Evolutionary conservation across 2,797 vertebrate species (phyloP).

Genomic region (Argentina silus): DNA sequence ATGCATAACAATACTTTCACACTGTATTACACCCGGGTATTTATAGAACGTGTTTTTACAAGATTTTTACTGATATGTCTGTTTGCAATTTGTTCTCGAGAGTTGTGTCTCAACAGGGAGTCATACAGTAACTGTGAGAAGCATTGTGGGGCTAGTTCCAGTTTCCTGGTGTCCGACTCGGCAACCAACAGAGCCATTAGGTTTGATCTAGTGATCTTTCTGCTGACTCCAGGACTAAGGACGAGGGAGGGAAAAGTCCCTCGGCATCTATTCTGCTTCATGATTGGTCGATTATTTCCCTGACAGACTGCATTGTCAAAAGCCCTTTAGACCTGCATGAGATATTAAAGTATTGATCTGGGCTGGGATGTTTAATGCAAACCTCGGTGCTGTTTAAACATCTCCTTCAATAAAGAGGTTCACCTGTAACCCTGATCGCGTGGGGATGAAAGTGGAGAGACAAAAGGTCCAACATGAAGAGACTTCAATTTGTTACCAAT

Average conservation of each 20-base stretch:
- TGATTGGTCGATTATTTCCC: slow-evolving; percentile 55
- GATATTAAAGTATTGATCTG: slow-evolving; percentile 59
- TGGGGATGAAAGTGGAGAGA: slow-evolving; percentile 37
- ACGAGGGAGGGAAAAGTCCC: slow-evolving; percentile 39
- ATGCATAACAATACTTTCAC: neutral
- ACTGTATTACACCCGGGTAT: neutral
- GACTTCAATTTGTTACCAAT: slow-evolving; percentile 43
- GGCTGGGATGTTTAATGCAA: slow-evolving; percentile 40
- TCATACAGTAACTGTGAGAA: neutral
- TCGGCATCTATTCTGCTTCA: slow-evolving; percentile 46
- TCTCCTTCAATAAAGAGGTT: slow-evolving; percentile 49
- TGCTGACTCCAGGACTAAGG: slow-evolving; percentile 46
- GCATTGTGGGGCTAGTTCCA: neutral
- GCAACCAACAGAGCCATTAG: slow-evolving; percentile 27
- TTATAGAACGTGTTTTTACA: neutral
- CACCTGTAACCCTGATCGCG: slow-evolving; percentile 36
- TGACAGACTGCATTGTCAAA: slow-evolving; percentile 55
- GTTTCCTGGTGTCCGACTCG: slow-evolving; percentile 5
- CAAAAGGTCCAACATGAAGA: slow-evolving; percentile 32
- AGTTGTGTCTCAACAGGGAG: slow-evolving; percentile 3
- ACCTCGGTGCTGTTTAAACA: slow-evolving; percentile 33
- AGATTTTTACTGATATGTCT: neutral
- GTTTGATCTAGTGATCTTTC: slow-evolving; percentile 37
- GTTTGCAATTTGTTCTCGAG: neutral
- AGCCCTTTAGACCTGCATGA: slow-evolving; percentile 48